A percentile compares a stretch with the other conserved stretches of the same genome.
phyloP scores from a whole-genome alignment of 2,113 vertebrate species.

The Ceyx cyanopectus region DNA sequence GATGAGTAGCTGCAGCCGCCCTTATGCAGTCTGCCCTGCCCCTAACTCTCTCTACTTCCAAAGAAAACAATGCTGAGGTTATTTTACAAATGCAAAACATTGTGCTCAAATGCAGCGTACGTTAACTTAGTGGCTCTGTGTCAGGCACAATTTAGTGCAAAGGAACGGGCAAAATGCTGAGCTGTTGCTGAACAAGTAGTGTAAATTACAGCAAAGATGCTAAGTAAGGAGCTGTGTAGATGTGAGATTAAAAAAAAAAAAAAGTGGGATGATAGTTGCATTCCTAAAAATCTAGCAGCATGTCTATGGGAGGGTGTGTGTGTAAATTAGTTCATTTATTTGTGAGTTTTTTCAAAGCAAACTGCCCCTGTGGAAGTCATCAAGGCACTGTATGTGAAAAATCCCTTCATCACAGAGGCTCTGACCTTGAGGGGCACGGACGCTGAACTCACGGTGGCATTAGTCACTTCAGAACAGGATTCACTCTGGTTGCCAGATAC shows the following conservation, averaged over 20 bases:
- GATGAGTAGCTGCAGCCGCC: background rate
- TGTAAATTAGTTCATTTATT: background rate
- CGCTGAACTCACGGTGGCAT: background rate
- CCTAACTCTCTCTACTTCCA: background rate
- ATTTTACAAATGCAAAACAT: background rate
- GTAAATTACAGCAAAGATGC: background rate
- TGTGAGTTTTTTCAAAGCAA: background rate
- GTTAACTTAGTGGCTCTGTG: background rate
- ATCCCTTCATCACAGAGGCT: background rate
- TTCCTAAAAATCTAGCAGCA: background rate
- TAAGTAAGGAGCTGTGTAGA: background rate
- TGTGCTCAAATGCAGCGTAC: background rate
- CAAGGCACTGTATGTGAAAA: background rate
- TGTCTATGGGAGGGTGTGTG: background rate
- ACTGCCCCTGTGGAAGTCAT: background rate
- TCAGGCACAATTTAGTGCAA: background rate
- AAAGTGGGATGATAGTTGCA: background rate
- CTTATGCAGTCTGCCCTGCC: background rate
- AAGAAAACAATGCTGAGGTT: background rate
- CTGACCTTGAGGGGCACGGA: background rate
- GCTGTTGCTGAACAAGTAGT: background rate
- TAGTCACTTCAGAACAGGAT: background rate
- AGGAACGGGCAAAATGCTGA: background rate
- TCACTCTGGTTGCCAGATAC: background rate
- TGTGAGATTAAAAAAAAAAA: background rate